Evolutionary conservation across 2,888 invertebrate species (phyloP).

Genomic region (Empis livida): DNA sequence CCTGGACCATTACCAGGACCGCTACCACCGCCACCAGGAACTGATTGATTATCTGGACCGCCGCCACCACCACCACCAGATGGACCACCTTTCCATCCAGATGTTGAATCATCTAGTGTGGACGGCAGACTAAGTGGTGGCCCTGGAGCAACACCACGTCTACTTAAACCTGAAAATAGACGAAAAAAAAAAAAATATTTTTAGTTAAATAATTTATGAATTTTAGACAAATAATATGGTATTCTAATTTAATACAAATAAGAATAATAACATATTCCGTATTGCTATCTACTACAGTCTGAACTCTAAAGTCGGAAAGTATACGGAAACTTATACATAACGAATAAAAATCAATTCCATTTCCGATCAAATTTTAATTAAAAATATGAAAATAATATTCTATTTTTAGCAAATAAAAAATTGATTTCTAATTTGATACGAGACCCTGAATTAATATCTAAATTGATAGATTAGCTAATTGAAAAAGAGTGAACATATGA

Average conservation of each 20-base stretch:
- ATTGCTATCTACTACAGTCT: too few relatives aligned
- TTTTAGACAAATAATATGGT: neutral
- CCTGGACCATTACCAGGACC: conserved; percentile 53
- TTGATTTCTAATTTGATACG: too few relatives aligned
- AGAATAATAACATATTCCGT: too few relatives aligned
- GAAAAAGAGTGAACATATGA: too few relatives aligned
- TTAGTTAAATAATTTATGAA: neutral
- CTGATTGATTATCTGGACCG: conserved; percentile 48
- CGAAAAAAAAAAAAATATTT: neutral
- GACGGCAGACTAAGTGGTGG: conserved; percentile 53
- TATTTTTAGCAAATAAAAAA: too few relatives aligned
- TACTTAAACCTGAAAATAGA: conserved; percentile 56
- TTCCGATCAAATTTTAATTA: too few relatives aligned
- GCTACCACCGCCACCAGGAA: conserved; percentile 53
- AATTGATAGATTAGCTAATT: too few relatives aligned
- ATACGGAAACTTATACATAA: too few relatives aligned
- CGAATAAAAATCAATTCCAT: too few relatives aligned
- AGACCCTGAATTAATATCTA: too few relatives aligned
- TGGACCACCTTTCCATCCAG: conserved; percentile 62
- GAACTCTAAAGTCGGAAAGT: too few relatives aligned
- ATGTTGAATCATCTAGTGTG: conserved; percentile 61
- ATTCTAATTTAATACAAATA: neutral
- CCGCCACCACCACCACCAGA: conserved; percentile 36
- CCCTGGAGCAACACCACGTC: conserved; percentile 46
- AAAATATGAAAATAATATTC: too few relatives aligned